These are phyloP conservation scores for Onychomys leucogaster DNA, from an alignment of 2,797 vertebrate species.

Conservation along the genomic window DNA sequence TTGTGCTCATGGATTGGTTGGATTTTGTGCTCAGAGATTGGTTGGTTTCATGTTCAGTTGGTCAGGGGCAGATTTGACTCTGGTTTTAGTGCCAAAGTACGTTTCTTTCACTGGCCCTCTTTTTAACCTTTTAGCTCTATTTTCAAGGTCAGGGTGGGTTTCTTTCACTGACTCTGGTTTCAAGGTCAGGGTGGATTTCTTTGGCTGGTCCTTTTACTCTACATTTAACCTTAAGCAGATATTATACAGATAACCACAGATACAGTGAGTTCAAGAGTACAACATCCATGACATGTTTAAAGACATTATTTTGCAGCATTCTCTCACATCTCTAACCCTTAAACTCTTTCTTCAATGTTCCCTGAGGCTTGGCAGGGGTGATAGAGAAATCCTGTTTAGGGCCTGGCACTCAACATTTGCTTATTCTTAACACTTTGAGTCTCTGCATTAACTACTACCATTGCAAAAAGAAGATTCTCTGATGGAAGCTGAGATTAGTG, in stretches of 20 bases:
- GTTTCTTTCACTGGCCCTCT: too few species aligned
- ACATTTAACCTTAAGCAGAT: too few species aligned
- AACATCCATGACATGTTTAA: not conserved
- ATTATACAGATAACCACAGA: not conserved
- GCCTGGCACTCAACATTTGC: not conserved
- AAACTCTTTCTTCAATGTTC: not conserved
- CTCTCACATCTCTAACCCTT: not conserved
- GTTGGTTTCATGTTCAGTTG: too few species aligned
- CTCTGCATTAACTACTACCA: not conserved
- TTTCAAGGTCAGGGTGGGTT: too few species aligned
- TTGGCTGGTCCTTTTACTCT: too few species aligned
- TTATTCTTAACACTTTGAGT: not conserved
- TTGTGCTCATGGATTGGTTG: too few species aligned
- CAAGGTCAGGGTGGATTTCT: too few species aligned
- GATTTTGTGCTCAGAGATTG: too few species aligned
- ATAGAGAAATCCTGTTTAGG: not conserved
- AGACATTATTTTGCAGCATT: not conserved
- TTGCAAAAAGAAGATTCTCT: not conserved
- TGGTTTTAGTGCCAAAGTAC: too few species aligned
- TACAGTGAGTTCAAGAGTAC: not conserved
- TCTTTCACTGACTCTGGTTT: too few species aligned
- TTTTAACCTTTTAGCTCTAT: too few species aligned
- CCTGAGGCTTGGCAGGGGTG: not conserved
- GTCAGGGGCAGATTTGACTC: too few species aligned
- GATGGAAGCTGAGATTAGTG: not conserved